Conservation (phyloP, 2,888 invertebrate genomes). For the Andrena dorsata region DNA sequence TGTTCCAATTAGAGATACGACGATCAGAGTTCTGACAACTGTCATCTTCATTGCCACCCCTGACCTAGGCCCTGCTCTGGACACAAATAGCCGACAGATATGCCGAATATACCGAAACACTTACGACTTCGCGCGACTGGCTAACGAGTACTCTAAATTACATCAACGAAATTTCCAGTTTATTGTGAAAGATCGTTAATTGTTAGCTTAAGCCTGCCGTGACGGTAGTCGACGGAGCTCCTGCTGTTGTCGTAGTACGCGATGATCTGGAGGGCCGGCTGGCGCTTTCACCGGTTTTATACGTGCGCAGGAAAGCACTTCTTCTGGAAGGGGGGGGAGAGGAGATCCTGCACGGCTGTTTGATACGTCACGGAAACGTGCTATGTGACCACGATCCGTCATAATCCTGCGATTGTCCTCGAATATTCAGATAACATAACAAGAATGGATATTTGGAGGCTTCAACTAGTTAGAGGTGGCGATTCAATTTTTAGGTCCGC, state of each 20-base stretch:
- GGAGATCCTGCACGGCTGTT: slow-evolving; percentile 62
- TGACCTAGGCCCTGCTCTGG: slow-evolving; percentile 54
- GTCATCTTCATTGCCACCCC: slow-evolving; percentile 76
- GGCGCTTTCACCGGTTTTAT: slow-evolving; percentile 85
- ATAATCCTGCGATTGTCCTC: not conserved
- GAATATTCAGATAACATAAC: not conserved
- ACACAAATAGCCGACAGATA: slow-evolving; percentile 52
- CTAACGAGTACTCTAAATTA: slow-evolving; percentile 9
- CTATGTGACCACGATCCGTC: not conserved
- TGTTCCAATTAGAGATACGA: slow-evolving; percentile 73
- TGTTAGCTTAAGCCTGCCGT: slow-evolving; percentile 43
- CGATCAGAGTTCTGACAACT: slow-evolving; percentile 52
- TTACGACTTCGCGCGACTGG: slow-evolving; percentile 9
- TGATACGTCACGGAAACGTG: slow-evolving; percentile 27
- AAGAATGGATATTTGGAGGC: not conserved
- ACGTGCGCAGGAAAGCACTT: slow-evolving; percentile 81
- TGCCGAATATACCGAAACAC: slow-evolving; percentile 1
- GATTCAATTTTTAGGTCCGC: not conserved
- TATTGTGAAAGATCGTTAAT: slow-evolving; percentile 21
- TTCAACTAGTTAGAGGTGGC: not conserved
- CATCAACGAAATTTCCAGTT: slow-evolving; percentile 15
- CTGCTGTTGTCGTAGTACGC: slow-evolving; percentile 81
- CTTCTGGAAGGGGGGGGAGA: slow-evolving; percentile 65
- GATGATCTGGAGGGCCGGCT: slow-evolving; percentile 83
- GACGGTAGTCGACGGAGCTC: slow-evolving; percentile 73